Evolutionary conservation across 2,113 vertebrate genomes (phyloP), one percentile per base, ranked within the genome.

Genomic region (Mionectes macconnelli): DNA sequence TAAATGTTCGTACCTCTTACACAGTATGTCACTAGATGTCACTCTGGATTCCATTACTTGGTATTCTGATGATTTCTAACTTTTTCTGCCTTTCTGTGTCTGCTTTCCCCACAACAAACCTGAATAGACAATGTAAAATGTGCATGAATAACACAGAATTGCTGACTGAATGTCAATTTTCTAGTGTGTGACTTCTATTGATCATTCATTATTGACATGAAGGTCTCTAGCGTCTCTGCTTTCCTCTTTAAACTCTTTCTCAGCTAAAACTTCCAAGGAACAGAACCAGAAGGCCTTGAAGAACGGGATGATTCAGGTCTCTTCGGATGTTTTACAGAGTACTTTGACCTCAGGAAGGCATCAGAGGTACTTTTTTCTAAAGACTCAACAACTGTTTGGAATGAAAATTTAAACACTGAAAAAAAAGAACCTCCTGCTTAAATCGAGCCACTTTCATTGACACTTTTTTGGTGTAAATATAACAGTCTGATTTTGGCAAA

Each of bases 151-250:
- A 97, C 96, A 96, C 79, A 95, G 94, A 97, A 95, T 94, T 96
- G 98, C 98, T 98, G 98, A 98, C 95, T 94, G 98, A 97, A 98
- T 98, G 98, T 98, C 98, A 98, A 95, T 98, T 98, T 98, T 98
- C 83, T 69, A 95, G 96, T 73, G 94, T 98, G 96, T 97, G 97
- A 97, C 98, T 98, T 97, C 97, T 98, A 98, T 98, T 98, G 98
- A 98, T 98, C 97, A 97, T 97, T 98, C 97, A 94, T 97, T 98
- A 98, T 98, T 98, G 98, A 98, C 97, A 97, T 89, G 97, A 98
- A 98, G 98, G 98, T 98, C 98, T 98, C 98, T 55, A 92, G 97
- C 35, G 96, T 96, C 96, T 98, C 95, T 97, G 96, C 96, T 97
- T 98, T 98, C 97, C 95, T 97, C 96, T 97, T 97, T 97, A 97